phyloP scores from a whole-genome alignment of 2,888 invertebrate genomes.

The Aspidapion aeneum region DNA sequence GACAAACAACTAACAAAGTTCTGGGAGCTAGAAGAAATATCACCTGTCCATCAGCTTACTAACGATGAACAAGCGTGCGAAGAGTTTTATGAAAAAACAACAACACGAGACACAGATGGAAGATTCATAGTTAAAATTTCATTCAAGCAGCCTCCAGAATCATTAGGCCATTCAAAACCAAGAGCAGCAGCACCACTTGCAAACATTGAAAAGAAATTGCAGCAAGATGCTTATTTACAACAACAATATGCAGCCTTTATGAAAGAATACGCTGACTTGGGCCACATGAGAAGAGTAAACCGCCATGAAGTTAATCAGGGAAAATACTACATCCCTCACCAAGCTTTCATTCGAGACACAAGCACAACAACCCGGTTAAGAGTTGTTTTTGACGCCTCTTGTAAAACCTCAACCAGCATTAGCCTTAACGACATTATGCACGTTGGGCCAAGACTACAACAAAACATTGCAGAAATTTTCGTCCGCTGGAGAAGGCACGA shows the following conservation, averaged over 20 bases:
- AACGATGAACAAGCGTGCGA: not conserved
- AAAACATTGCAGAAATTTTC: conserved; percentile 27
- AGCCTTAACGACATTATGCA: conserved; percentile 21
- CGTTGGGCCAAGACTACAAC: conserved; percentile 22
- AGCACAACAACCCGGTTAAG: conserved; percentile 19
- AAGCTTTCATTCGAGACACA: conserved; percentile 15
- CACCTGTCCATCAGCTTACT: not conserved
- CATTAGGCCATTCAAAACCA: not conserved
- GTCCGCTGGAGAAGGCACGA: conserved; percentile 29
- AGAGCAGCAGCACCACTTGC: not conserved
- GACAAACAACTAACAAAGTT: not conserved
- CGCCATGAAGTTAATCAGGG: not conserved
- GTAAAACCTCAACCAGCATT: conserved; percentile 15
- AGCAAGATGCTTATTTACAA: not conserved
- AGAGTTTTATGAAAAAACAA: too few species aligned
- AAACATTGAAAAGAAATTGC: not conserved
- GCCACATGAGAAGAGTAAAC: not conserved
- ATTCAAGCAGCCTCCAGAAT: not conserved
- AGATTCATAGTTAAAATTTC: not conserved
- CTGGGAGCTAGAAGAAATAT: not conserved
- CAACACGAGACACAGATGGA: not conserved
- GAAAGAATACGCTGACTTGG: not conserved
- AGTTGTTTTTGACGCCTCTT: conserved; percentile 26
- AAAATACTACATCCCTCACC: conserved; percentile 25
- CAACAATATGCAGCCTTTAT: not conserved